A percentile compares a stretch with the other conserved stretches of the same genome.
These are phyloP conservation scores for Pseudotriccus pelzelni DNA, from an alignment of 2,797 vertebrate species.

Conservation along the genomic window DNA sequence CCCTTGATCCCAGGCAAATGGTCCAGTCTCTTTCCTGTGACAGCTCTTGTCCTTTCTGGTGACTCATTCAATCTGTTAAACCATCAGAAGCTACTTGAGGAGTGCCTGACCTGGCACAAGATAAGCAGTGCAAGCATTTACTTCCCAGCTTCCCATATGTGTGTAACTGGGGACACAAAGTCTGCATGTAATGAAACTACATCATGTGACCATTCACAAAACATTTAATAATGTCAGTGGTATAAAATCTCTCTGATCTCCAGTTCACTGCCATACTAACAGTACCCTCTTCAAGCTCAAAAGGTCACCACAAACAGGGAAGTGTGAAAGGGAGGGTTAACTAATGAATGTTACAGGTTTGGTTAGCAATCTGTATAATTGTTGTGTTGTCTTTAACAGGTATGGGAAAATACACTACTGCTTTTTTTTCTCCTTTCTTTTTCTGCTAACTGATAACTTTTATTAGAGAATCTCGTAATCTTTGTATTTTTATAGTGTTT, in stretches of 20 bases:
- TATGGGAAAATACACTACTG: neutral
- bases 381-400: neutral
- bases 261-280: neutral
- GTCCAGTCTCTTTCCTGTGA: neutral
- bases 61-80: neutral
- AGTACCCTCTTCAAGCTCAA: neutral
- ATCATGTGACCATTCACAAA: neutral
- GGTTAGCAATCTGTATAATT: neutral
- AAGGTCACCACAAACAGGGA: neutral
- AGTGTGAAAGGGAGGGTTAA: neutral
- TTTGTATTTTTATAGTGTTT: neutral
- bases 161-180: neutral
- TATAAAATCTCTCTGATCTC: neutral
- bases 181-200: neutral
- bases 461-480: neutral
- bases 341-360: neutral
- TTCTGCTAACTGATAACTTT: neutral
- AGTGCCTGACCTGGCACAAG: neutral
- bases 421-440: too few species aligned
- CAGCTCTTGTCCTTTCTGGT: neutral
- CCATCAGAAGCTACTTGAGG: neutral
- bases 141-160: neutral
- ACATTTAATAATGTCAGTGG: neutral
- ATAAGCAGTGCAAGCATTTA: neutral
- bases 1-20: neutral